Evolutionary conservation across 1,140 invertebrate species (phyloP).

Genomic region (Halesus radiatus): DNA sequence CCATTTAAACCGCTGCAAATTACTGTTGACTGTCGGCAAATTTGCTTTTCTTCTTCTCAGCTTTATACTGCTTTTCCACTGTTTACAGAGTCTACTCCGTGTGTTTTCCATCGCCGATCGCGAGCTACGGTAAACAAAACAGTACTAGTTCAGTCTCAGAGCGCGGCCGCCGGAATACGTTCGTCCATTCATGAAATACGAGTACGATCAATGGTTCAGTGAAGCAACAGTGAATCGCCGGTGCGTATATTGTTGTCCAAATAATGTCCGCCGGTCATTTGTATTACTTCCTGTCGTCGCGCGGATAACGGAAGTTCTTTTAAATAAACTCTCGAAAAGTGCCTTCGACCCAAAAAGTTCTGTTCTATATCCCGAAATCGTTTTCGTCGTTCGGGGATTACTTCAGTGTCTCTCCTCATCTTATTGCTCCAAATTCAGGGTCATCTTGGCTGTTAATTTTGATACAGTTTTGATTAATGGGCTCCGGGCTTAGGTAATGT

Average conservation of each 20-base stretch:
- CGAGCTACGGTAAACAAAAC: background rate
- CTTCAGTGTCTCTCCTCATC: no score
- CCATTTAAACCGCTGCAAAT: no score
- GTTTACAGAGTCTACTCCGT: background rate
- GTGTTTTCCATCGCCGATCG: background rate
- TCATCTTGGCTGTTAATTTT: no score
- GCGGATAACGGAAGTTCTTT: constrained; percentile 53
- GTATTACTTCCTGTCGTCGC: constrained; percentile 43
- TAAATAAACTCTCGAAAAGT: constrained; percentile 21
- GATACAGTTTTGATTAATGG: no score
- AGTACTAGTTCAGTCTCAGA: background rate
- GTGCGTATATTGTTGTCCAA: constrained; percentile 16
- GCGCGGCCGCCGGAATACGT: background rate
- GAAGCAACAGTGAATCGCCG: constrained; percentile 29
- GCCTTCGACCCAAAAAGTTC: background rate
- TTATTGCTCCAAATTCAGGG: no score
- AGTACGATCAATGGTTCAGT: constrained; percentile 28
- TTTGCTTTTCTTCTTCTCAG: no score
- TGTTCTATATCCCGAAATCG: no score
- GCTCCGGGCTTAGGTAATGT: no score
- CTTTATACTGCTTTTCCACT: no score
- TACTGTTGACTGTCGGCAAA: no score
- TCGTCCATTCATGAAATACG: constrained; percentile 30
- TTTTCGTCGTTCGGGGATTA: no score
- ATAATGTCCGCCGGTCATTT: constrained; percentile 34